Conservation (phyloP, 2,113 vertebrate genomes). For the Morone chrysops region DNA sequence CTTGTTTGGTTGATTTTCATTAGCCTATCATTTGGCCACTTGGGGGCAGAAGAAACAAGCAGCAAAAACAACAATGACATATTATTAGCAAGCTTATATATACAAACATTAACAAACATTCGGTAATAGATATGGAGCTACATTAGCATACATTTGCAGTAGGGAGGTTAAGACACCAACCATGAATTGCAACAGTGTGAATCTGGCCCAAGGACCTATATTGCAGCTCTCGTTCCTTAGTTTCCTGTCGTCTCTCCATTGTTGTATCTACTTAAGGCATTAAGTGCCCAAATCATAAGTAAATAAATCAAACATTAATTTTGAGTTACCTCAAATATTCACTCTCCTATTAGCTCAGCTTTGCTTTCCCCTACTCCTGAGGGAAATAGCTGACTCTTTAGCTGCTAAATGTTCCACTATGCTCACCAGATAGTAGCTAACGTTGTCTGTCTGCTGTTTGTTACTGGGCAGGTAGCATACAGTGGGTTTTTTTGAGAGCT, state of each 20-base stretch:
- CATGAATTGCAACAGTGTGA: not conserved
- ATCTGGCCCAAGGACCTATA: too few relatives aligned
- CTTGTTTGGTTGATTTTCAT: not conserved
- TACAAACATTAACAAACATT: not conserved
- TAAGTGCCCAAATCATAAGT: not conserved
- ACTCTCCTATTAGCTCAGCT: not conserved
- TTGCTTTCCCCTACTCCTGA: not conserved
- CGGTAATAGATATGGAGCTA: not conserved
- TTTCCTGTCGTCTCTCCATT: too few relatives aligned
- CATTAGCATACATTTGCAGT: not conserved
- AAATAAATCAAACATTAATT: not conserved
- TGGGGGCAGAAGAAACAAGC: too few relatives aligned
- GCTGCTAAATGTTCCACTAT: not conserved
- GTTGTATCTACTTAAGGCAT: too few relatives aligned
- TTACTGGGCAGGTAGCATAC: not conserved
- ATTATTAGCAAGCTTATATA: not conserved
- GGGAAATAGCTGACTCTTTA: not conserved
- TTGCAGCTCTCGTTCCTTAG: not conserved
- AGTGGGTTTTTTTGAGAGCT: not conserved
- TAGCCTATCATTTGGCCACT: too few relatives aligned
- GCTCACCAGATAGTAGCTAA: not conserved
- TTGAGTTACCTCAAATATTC: too few relatives aligned
- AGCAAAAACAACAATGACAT: not conserved
- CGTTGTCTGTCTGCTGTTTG: not conserved
- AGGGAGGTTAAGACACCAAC: not conserved